Evolutionary conservation across 2,113 vertebrate species (phyloP), one percentile per base, ranked within the genome.

Genomic region (Takifugu bimaculatus): DNA sequence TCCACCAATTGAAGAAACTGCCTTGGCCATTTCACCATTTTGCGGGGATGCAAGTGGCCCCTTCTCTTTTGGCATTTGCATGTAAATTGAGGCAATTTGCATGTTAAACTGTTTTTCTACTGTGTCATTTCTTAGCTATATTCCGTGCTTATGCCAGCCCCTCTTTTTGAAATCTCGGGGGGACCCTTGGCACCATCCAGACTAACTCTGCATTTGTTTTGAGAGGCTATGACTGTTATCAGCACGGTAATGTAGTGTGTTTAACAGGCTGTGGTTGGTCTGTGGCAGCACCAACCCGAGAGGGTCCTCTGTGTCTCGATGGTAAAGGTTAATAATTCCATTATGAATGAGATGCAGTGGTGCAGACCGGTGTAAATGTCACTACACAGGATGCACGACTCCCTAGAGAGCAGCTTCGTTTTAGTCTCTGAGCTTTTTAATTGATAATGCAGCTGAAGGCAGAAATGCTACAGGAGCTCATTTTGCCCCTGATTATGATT

Each of bases 281-380:
- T 54, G 14, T 57, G 25, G 39, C 32, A 25, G 47, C 2, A 12
- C 57, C 13, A 3, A 50, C 39, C 29, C 26, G 26, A 39, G 60
- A 10, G 5, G 13, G 2, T 50, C 29, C 7, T 7, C 26, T 11
- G 7, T 54, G 52, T 62, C 28, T 54, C 52, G 6, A 28, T 68
- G 67, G 56, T 29, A 82, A 86, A 86, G 73, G 79, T 81, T 74
- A 78, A 70, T 60, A 47, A 76, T 78, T 85, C 45, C 70, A 80
- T 77, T 79, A 66, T 68, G 55, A 68, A 81, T 71, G 66, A 70
- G 64, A 26, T 32, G 43, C 63, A 54, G 53, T 13, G 26, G 48
- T 52, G 71, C 55, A 42, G 62, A 51, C 48, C n/a, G 1, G 13
- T 74, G 57, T 68, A 15, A 68, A 74, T 68, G 68, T 51, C 60